Evolutionary conservation across 2,888 invertebrate genomes (phyloP).

Genomic region (Zaprionus bogoriensis): DNA sequence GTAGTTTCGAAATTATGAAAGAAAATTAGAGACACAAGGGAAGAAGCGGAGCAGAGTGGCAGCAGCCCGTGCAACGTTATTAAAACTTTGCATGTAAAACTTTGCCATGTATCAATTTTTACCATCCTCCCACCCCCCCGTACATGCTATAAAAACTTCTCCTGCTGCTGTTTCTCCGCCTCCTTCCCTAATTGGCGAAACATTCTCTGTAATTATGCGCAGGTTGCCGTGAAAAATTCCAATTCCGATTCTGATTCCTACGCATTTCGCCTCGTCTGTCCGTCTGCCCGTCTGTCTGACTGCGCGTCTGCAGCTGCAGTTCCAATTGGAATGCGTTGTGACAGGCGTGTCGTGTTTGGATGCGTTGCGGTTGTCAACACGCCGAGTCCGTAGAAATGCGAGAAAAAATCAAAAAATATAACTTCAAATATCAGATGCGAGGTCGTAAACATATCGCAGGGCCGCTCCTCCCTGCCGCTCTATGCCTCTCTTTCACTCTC

Average conservation of each 20-base stretch:
- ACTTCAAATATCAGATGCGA: conserved; percentile 47
- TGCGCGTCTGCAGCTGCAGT: background rate
- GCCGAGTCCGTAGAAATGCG: background rate
- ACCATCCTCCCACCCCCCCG: background rate
- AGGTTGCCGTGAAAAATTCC: conserved; percentile 27
- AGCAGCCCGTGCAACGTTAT: conserved; percentile 18
- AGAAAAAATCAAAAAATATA: conserved; percentile 53
- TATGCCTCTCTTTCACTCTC: background rate
- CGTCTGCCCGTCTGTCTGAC: too few relatives aligned
- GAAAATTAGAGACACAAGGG: background rate
- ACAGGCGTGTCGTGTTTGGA: conserved; percentile 16
- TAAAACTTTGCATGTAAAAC: conserved; percentile 38
- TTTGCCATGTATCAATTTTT: conserved; percentile 22
- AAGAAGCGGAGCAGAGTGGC: background rate
- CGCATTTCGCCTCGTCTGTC: background rate
- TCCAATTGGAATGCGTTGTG: background rate
- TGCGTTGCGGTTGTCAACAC: conserved; percentile 57
- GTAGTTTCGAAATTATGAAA: conserved; percentile 7
- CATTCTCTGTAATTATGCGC: conserved; percentile 39
- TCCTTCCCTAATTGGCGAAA: conserved; percentile 15
- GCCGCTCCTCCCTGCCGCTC: background rate
- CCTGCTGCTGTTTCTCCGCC: background rate
- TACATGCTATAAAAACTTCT: background rate
- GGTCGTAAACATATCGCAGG: conserved; percentile 50
- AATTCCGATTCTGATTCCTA: background rate